Base-by-base conservation (phyloP, 2,888 invertebrate species). In the Drosophila antonietae region DNA sequence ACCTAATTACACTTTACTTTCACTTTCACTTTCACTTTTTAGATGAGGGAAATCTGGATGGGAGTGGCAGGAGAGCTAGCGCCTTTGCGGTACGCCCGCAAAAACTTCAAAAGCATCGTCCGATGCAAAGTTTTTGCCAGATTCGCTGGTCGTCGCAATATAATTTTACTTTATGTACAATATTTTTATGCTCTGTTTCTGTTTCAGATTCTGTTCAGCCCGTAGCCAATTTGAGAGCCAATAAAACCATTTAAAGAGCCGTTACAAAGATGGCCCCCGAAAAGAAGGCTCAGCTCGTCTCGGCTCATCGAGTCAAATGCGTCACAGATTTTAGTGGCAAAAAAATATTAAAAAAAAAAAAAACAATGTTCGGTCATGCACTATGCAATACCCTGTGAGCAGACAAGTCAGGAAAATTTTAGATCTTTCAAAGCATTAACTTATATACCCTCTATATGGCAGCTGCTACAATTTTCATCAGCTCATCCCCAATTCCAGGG, bases 1-100 rank as follows among this genome's bases (percentile, higher is more conserved):
- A 83, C 89, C 87, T 83, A 83, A 83, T 83, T 83, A 88, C 89
- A 88, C 73, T 86, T 83, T 86, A 83, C 88, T 83, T 85, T 85
- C 74, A 88, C 88, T 85, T 82, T 84, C 69, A 63, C 80, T 72
- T 74, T 67, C 57, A 46, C 46, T 58, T 57, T 57, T 57, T 33
- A 33, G 33, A 46, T 55, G 37, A 12, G 37, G 18, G 10, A 35
- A 7, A 56, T 35, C 18, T 33, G 14, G 43, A 41, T 28, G 15
- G 9, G 15, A 35, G 28, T 14, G 31, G 20, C 6, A 8, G 33
- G 41, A 39, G 12, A 12, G 41, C 49, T 18, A 43, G 57, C 28
- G 35, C 37, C n/a, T 14, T 55, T 75, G 63, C 35, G 72, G 58
- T 64, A 63, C 28, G 44, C 39, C 63, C 15, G 20, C 37, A 75